A percentile compares a stretch with the other conserved stretches of the same genome.
Conservation (phyloP, 2,797 vertebrate genomes). For the Eutrigla gurnardus region DNA sequence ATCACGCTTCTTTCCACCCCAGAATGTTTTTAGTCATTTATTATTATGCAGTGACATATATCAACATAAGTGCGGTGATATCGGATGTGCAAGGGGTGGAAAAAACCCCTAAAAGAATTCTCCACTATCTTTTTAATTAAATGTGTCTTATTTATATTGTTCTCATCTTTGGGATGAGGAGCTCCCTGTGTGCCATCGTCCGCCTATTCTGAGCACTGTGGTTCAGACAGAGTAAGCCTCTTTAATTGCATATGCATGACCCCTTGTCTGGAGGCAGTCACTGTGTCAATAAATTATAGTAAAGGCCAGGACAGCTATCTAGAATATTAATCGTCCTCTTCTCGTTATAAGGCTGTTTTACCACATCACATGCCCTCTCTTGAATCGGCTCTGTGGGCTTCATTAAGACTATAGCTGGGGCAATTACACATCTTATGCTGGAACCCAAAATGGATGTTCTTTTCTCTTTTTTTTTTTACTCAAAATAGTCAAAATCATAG, state of each 20-base stretch:
- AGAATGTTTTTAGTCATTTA: slow-evolving; percentile 31
- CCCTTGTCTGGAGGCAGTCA: slow-evolving; percentile 71
- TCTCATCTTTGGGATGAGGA: slow-evolving; percentile 60
- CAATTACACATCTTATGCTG: neutral
- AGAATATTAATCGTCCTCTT: slow-evolving; percentile 65
- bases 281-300: slow-evolving; percentile 68
- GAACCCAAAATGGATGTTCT: neutral
- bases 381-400: slow-evolving; percentile 25
- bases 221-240: slow-evolving; percentile 54
- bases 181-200: slow-evolving; percentile 33
- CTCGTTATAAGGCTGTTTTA: slow-evolving; percentile 43
- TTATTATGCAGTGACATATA: slow-evolving; percentile 65
- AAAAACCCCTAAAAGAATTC: neutral
- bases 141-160: slow-evolving; percentile 67
- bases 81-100: slow-evolving; percentile 41
- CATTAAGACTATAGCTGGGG: neutral
- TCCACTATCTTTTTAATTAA: slow-evolving; percentile 74
- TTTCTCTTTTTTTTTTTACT: neutral
- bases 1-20: slow-evolving; percentile 22
- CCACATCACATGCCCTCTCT: slow-evolving; percentile 5
- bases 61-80: slow-evolving; percentile 46
- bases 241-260: slow-evolving; percentile 74
- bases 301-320: slow-evolving; percentile 62
- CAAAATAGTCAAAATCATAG: neutral
- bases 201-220: slow-evolving; percentile 34